These are phyloP conservation scores for Myotis vivesi DNA, from an alignment of 2,797 vertebrate species.

Conservation along the genomic window DNA sequence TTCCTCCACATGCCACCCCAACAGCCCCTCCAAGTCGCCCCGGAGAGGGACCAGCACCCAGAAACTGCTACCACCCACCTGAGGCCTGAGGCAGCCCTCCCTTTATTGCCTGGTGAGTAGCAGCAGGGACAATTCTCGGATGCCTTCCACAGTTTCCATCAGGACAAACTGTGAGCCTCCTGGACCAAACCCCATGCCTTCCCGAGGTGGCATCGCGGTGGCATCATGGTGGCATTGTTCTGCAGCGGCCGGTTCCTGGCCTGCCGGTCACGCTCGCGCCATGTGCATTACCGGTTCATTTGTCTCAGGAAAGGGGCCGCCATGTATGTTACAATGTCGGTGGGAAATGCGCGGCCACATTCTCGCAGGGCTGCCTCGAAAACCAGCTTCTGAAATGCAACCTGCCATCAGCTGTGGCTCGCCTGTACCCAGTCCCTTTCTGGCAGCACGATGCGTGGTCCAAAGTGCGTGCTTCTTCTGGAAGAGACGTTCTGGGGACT, in stretches of 20 bases:
- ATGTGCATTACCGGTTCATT: rapidly evolving
- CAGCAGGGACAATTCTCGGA: neutral
- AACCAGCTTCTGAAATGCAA: conserved; percentile 52
- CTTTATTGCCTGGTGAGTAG: too few species aligned
- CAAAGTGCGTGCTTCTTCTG: conserved; percentile 36
- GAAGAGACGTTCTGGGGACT: conserved; percentile 58
- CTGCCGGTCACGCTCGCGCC: rapidly evolving
- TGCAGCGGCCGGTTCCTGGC: neutral
- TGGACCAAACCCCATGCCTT: rapidly evolving
- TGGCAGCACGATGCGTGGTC: neutral
- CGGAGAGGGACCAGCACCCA: neutral
- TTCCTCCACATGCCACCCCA: rapidly evolving
- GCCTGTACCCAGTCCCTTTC: conserved; percentile 54
- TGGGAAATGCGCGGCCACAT: neutral
- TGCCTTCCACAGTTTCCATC: neutral
- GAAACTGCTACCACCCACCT: neutral
- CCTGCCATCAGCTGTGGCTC: neutral
- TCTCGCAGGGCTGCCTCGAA: neutral
- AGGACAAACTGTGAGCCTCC: neutral
- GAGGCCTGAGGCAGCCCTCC: neutral
- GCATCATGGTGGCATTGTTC: rapidly evolving
- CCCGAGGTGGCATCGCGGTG: rapidly evolving
- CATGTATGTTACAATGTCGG: neutral
- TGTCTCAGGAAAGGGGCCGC: neutral
- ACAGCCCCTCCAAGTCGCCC: neutral